phyloP scores from a whole-genome alignment of 2,113 vertebrate genomes.

The Rostratula benghalensis region DNA sequence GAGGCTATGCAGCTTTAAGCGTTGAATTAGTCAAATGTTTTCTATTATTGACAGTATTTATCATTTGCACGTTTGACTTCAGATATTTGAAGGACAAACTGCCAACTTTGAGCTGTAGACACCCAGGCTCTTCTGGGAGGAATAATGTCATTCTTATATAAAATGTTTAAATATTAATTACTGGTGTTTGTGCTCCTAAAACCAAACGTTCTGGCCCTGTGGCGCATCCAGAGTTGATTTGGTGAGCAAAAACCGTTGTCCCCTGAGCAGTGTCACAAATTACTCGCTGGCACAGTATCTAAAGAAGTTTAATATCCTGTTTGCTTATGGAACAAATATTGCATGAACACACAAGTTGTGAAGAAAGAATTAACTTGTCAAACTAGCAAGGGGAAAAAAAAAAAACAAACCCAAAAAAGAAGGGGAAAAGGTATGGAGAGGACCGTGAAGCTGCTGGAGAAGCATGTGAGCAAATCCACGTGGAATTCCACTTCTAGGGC shows the following conservation, averaged over 20 bases:
- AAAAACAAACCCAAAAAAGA: not conserved
- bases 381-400: not conserved
- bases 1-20: not conserved
- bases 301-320: not conserved
- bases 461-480: not conserved
- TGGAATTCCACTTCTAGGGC: not conserved
- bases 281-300: not conserved
- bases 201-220: not conserved
- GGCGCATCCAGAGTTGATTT: not conserved
- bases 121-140: conserved; percentile 32
- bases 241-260: not conserved
- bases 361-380: not conserved
- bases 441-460: not conserved
- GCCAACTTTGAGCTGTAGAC: conserved; percentile 34
- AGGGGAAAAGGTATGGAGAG: not conserved
- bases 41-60: not conserved
- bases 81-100: not conserved
- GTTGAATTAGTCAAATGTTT: not conserved
- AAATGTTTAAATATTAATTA: conserved; percentile 38
- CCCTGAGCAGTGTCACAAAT: not conserved
- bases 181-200: conserved; percentile 33
- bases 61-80: not conserved
- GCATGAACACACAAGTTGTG: fast-evolving
- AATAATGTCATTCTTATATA: conserved; percentile 50
- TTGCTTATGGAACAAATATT: not conserved